These are phyloP conservation scores for Xanthorhoe designata DNA, from an alignment of 2,888 invertebrate species.

Conservation along the genomic window DNA sequence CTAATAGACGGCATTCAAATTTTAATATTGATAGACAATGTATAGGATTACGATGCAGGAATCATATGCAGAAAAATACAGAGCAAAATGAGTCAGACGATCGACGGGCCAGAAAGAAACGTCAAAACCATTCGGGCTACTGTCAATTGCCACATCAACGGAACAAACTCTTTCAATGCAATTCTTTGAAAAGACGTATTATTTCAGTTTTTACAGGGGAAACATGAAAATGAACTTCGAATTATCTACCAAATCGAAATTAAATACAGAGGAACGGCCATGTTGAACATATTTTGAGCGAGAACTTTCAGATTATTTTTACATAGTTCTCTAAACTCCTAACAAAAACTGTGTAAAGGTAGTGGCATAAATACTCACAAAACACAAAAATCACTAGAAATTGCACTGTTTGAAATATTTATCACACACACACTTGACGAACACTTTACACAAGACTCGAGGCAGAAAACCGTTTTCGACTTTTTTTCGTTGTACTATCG, in stretches of 20 bases:
- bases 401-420: slow-evolving; percentile 69
- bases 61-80: slow-evolving; percentile 41
- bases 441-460: slow-evolving; percentile 81
- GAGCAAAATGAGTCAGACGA: slow-evolving; percentile 70
- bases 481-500: slow-evolving; percentile 23
- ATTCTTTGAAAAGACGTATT: slow-evolving; percentile 4
- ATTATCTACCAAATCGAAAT: slow-evolving; percentile 44
- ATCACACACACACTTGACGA: slow-evolving; percentile 76
- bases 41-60: slow-evolving; percentile 22
- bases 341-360: slow-evolving; percentile 22
- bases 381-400: slow-evolving; percentile 69
- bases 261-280: slow-evolving; percentile 77
- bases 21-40: background rate
- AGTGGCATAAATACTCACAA: slow-evolving; percentile 70
- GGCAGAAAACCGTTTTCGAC: slow-evolving; percentile 76
- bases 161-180: slow-evolving; percentile 47
- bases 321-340: slow-evolving; percentile 18
- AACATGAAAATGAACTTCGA: slow-evolving; percentile 11
- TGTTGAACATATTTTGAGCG: slow-evolving; percentile 75
- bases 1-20: background rate
- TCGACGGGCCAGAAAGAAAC: slow-evolving; percentile 60
- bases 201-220: background rate
- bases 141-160: slow-evolving; percentile 84
- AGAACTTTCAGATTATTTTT: slow-evolving; percentile 44
- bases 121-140: slow-evolving; percentile 73